phyloP scores from a whole-genome alignment of 1,140 invertebrate genomes.

The Arion vulgaris region DNA sequence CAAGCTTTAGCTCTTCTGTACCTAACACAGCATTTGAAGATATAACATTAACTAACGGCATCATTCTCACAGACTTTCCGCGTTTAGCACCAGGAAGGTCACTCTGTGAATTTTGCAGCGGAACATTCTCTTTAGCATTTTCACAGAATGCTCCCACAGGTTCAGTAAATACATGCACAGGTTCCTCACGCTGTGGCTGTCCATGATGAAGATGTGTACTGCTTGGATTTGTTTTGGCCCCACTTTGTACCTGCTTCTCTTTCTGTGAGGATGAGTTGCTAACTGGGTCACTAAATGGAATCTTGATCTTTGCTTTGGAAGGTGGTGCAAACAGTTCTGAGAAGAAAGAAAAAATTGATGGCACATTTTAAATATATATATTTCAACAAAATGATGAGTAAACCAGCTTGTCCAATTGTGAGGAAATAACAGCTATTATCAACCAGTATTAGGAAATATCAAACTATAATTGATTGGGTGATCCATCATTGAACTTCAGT shows the following conservation, averaged over 20 bases:
- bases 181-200: not conserved
- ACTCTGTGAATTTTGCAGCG: not conserved
- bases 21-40: not conserved
- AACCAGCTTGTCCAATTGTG: too few relatives aligned
- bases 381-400: too few relatives aligned
- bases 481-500: too few relatives aligned
- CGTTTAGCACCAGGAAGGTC: not conserved
- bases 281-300: not conserved
- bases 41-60: not conserved
- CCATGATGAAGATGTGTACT: not conserved
- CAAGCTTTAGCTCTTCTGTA: not conserved
- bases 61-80: conserved; percentile 11
- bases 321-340: conserved; percentile 15
- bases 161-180: not conserved
- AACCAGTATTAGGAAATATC: too few relatives aligned
- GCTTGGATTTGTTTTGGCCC: not conserved
- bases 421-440: too few relatives aligned
- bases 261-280: not conserved
- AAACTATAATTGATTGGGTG: too few relatives aligned
- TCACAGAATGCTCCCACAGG: not conserved
- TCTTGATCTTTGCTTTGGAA: conserved; percentile 21
- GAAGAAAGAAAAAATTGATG: not conserved
- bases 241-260: not conserved
- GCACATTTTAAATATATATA: too few relatives aligned
- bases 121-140: not conserved